Evolutionary conservation across 2,888 invertebrate species (phyloP).

Genomic region (Liposcelis brunnea): DNA sequence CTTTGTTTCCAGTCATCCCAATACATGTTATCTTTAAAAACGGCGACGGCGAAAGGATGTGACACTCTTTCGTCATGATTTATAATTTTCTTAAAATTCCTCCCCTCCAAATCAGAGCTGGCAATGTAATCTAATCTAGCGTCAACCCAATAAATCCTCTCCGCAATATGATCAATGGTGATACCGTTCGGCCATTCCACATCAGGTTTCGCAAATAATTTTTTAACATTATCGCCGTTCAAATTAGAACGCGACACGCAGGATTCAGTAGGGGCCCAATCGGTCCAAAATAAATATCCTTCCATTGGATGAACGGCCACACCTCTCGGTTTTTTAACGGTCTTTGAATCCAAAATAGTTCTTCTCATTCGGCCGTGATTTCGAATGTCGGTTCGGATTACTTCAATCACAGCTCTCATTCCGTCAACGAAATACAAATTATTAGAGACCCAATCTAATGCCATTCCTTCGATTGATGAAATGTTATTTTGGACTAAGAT

Average conservation of each 20-base stretch:
- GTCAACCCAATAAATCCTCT: conserved; percentile 76
- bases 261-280: conserved; percentile 65
- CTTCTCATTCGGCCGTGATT: conserved; percentile 53
- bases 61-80: conserved; percentile 43
- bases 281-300: conserved; percentile 73
- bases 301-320: conserved; percentile 68
- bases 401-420: conserved; percentile 57
- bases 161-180: conserved; percentile 64
- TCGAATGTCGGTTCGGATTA: conserved; percentile 48
- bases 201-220: conserved; percentile 40
- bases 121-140: conserved; percentile 67
- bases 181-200: conserved; percentile 80
- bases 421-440: conserved; percentile 80
- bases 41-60: conserved; percentile 74
- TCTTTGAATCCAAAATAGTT: conserved; percentile 49
- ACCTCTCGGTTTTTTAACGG: conserved; percentile 55
- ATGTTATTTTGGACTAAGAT: conserved; percentile 55
- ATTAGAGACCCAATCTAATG: conserved; percentile 74
- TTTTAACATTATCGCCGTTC: conserved; percentile 52
- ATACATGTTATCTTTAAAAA: conserved; percentile 69
- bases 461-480: conserved; percentile 73
- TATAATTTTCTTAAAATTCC: conserved; percentile 45
- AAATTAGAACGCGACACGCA: conserved; percentile 62
- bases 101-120: conserved; percentile 53
- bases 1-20: conserved; percentile 83